These are phyloP conservation scores for Triplophysa siluroides DNA, from an alignment of 2,113 vertebrate species.

Conservation along the genomic window DNA sequence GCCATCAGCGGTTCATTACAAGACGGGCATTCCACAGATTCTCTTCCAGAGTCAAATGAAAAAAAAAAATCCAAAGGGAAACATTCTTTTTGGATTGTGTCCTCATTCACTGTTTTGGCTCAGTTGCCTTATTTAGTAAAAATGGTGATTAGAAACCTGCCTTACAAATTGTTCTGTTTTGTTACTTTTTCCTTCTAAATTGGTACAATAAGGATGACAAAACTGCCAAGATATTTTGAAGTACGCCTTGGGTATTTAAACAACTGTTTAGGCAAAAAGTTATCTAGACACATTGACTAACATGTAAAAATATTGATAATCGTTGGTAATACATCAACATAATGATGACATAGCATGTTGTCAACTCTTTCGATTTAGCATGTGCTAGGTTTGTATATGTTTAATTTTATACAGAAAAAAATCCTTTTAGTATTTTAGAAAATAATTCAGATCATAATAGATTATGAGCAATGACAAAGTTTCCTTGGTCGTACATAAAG, in stretches of 20 bases:
- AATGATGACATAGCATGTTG: neutral
- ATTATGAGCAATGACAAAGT: neutral
- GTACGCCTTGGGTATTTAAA: conserved; percentile 23
- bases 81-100: conserved; percentile 66
- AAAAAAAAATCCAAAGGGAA: conserved; percentile 47
- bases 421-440: neutral
- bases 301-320: neutral
- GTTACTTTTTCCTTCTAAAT: conserved; percentile 15
- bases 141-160: conserved; percentile 53
- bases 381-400: neutral
- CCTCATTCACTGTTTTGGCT: conserved; percentile 62
- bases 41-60: conserved; percentile 49
- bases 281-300: neutral
- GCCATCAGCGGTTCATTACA: conserved; percentile 57
- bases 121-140: conserved; percentile 73
- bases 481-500: neutral
- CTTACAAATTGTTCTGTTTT: conserved; percentile 30
- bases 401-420: neutral
- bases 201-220: neutral
- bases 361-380: neutral
- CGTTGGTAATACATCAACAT: neutral
- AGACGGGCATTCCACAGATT: conserved; percentile 72
- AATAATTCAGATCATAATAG: neutral
- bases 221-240: conserved; percentile 29
- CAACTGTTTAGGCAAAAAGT: neutral